Evolutionary conservation across 2,113 vertebrate genomes (phyloP), one percentile per base, ranked within the genome.

Genomic region (Stegostoma tigrinum): DNA sequence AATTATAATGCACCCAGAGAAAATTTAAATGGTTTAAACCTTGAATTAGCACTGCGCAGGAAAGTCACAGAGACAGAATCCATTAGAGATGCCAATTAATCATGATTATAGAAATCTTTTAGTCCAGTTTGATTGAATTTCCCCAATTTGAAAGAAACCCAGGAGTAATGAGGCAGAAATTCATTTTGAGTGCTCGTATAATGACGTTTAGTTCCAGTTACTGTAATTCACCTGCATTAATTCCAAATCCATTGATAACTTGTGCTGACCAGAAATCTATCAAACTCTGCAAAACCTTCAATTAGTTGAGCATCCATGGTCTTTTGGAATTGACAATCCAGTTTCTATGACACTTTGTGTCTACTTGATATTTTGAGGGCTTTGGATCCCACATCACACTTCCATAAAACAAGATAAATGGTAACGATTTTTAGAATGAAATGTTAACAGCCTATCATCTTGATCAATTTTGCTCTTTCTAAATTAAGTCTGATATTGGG

Each of bases 351-450:
- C 4, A 27, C 30, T 90, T 64, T 64, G n/a, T 66, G n/a, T 66
- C 34, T 14, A 66, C 17, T 38, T 93, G 7, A 38, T 66, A 66
- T n/a, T 93, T 66, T 64, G 34, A 66, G 89, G 89, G n/a, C 61
- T 66, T 91, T 91, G 61, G 66, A 93, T 38, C 12, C 3, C 89
- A 30, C 72, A 42, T 42, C 78, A n/a, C 89, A 91, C n/a, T 91
- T 66, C 19, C 34, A 93, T 17, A 8, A 93, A 93, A 66, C 34
- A 93, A 93, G 66, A 93, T 66, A 66, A 93, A 93, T 93, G 89
- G 21, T 27, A 66, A 66, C 21, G 55, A 83, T 17, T 21, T n/a
- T 17, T 66, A 7, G 61, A 93, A 93, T 66, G 61, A 93, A 17
- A 34, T 66, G 34, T 66, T 66, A 23, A 5, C 89, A 7, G 15